These are phyloP conservation scores for Drosophila nebulosa DNA, from an alignment of 1,140 invertebrate species.

Conservation along the genomic window DNA sequence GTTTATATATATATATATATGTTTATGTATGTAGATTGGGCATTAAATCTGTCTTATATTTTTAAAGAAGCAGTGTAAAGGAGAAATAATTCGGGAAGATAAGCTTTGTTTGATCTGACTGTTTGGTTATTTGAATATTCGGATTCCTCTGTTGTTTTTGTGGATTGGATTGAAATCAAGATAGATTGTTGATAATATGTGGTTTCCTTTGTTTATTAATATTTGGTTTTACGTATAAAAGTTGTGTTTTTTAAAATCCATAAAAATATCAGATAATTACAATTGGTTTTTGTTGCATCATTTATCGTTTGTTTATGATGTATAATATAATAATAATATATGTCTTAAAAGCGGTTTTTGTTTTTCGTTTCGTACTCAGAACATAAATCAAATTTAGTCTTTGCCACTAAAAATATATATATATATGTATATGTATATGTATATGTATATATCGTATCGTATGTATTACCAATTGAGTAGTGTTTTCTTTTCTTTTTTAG, in stretches of 20 bases:
- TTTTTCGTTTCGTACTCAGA: constrained; percentile 32
- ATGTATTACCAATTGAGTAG: constrained; percentile 25
- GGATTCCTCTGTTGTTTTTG: constrained; percentile 19
- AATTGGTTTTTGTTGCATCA: constrained; percentile 35
- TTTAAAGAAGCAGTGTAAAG: constrained; percentile 30
- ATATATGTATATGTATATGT: constrained; percentile 40
- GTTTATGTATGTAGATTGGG: constrained; percentile 11
- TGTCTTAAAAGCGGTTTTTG: constrained; percentile 64
- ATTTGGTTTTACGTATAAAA: constrained; percentile 66
- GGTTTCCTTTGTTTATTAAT: constrained; percentile 19
- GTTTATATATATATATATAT: too few species aligned
- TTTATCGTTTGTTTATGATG: constrained; percentile 27
- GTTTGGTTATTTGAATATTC: constrained; percentile 19
- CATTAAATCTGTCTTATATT: constrained; percentile 30
- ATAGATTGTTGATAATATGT: constrained; percentile 32
- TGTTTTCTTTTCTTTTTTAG: constrained; percentile 8
- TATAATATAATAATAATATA: constrained; percentile 28
- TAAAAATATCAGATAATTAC: constrained; percentile 77
- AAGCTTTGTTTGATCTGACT: constrained; percentile 39
- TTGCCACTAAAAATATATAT: constrained; percentile 66
- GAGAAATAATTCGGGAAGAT: constrained; percentile 1
- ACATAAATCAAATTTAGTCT: constrained; percentile 66
- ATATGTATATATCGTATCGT: constrained; percentile 21
- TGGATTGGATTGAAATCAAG: constrained; percentile 48
- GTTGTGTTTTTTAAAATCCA: constrained; percentile 67